These are phyloP conservation scores for Metaphire vulgaris DNA, from an alignment of 1,140 invertebrate genomes.

Conservation along the genomic window DNA sequence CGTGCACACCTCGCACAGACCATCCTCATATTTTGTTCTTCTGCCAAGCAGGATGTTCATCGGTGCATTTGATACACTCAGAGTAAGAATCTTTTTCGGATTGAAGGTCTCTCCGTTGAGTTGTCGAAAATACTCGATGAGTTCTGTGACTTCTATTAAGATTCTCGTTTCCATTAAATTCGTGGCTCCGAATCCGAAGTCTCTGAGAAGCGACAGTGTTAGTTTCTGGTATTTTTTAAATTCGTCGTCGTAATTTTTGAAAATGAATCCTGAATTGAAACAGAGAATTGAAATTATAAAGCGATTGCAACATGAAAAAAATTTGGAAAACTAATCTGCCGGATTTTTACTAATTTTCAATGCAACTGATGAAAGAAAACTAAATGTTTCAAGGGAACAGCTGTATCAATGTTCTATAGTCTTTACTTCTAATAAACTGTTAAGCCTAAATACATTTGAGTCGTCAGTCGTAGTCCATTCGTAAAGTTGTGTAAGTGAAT, in stretches of 20 bases:
- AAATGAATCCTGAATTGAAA: too few relatives aligned
- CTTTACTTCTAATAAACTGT: too few relatives aligned
- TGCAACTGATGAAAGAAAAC: too few relatives aligned
- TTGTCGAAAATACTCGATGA: not conserved
- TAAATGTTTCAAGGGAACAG: too few relatives aligned
- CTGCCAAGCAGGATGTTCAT: not conserved
- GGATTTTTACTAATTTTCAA: too few relatives aligned
- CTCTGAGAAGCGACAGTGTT: not conserved
- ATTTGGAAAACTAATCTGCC: too few relatives aligned
- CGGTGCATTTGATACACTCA: not conserved
- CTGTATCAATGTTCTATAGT: too few relatives aligned
- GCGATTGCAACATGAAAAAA: too few relatives aligned
- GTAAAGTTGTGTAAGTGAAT: too few relatives aligned
- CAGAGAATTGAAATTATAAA: too few relatives aligned
- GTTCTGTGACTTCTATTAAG: not conserved
- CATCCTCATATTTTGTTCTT: not conserved
- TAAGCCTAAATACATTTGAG: too few relatives aligned
- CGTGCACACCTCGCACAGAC: not conserved
- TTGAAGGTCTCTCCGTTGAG: not conserved
- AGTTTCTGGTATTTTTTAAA: not conserved
- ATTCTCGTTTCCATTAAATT: not conserved
- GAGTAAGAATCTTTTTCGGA: not conserved
- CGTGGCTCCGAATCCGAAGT: not conserved
- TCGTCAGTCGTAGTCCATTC: too few relatives aligned
- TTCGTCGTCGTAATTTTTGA: not conserved